phyloP scores from a whole-genome alignment of 2,888 invertebrate species.

The Leucoptera coffeella region DNA sequence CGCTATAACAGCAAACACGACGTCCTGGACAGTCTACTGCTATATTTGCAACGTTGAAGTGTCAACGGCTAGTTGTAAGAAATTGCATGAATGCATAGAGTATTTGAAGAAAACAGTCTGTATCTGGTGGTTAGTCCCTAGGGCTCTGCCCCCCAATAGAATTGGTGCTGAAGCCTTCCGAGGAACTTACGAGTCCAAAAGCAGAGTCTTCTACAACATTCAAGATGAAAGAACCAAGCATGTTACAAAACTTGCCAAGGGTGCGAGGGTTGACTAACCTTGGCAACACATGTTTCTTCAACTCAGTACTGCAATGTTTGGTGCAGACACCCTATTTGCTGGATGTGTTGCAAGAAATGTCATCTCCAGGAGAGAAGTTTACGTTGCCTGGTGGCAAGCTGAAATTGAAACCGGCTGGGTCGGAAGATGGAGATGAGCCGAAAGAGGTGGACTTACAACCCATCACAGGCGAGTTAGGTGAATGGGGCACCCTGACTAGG shows the following conservation, averaged over 20 bases:
- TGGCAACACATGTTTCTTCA: slow-evolving; percentile 97
- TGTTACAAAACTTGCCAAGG: slow-evolving; percentile 34
- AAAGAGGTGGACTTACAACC: slow-evolving; percentile 56
- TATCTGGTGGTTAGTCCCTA: slow-evolving; percentile 14
- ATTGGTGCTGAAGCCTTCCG: neutral
- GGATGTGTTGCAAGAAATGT: slow-evolving; percentile 63
- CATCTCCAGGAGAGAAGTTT: slow-evolving; percentile 63
- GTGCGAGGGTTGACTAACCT: slow-evolving; percentile 82
- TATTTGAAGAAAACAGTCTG: slow-evolving; percentile 57
- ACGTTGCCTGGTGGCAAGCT: slow-evolving; percentile 66
- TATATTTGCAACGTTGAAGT: slow-evolving; percentile 72
- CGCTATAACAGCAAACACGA: slow-evolving; percentile 65
- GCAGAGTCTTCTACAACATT: no score
- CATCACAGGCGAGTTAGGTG: slow-evolving; percentile 60
- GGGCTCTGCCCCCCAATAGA: slow-evolving; percentile 13
- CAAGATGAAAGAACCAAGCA: slow-evolving; percentile 31
- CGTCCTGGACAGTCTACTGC: slow-evolving; percentile 70
- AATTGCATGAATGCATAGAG: slow-evolving; percentile 69
- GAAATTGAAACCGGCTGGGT: slow-evolving; percentile 24
- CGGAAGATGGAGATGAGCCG: slow-evolving; percentile 19
- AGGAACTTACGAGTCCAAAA: neutral
- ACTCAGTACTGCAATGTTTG: slow-evolving; percentile 91
- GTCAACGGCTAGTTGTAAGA: slow-evolving; percentile 53
- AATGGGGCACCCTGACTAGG: slow-evolving; percentile 63
- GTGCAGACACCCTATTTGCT: slow-evolving; percentile 78